Conservation (phyloP, 2,888 invertebrate genomes). For the Meiosimyza platycephala region DNA sequence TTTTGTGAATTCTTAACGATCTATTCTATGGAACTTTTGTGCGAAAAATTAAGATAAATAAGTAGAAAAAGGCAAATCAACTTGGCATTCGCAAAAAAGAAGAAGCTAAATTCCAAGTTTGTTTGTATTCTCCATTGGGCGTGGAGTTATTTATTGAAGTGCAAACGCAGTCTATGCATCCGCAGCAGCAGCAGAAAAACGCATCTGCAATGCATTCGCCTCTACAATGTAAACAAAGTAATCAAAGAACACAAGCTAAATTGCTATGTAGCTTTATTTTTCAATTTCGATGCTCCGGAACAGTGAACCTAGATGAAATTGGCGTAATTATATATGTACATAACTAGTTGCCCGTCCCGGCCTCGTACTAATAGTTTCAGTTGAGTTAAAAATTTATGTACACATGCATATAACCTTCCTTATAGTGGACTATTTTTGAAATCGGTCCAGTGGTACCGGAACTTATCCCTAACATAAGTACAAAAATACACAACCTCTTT, state of each 20-base stretch:
- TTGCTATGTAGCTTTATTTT: constrained; percentile 3
- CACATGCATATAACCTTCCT: too few species aligned
- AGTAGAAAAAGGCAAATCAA: not conserved
- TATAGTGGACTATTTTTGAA: too few species aligned
- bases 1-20: not conserved
- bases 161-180: not conserved
- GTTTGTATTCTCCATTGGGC: constrained; percentile 7
- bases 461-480: too few species aligned
- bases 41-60: not conserved
- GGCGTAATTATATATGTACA: too few species aligned
- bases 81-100: not conserved
- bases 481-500: too few species aligned
- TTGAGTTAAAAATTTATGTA: too few species aligned
- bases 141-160: constrained; percentile 22
- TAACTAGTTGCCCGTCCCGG: too few species aligned
- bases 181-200: not conserved
- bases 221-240: constrained; percentile 30
- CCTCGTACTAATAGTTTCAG: too few species aligned
- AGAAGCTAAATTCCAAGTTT: not conserved
- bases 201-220: not conserved
- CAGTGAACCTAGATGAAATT: too few species aligned
- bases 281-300: too few species aligned
- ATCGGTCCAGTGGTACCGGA: too few species aligned
- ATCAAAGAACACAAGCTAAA: constrained; percentile 13
- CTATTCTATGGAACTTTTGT: not conserved